phyloP scores from a whole-genome alignment of 64 coral and sea anemone genomes.

The Montipora foliosa region DNA sequence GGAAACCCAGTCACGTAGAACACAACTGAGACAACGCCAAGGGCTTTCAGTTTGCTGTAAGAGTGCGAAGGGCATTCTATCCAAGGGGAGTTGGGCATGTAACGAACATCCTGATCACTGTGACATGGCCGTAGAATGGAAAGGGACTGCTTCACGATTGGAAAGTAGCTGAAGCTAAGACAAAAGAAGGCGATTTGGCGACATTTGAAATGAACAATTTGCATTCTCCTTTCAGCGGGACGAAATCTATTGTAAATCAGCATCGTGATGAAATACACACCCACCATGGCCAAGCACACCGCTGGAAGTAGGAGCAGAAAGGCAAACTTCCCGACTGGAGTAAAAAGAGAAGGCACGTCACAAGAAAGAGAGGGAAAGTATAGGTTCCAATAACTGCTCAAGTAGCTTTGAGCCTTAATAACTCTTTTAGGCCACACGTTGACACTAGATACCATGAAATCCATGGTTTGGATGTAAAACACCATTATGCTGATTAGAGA shows the following conservation, averaged over 20 bases:
- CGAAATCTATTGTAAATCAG: constrained; percentile 2
- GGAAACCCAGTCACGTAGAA: constrained; percentile 72
- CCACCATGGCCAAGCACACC: constrained; percentile 16
- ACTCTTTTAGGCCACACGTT: constrained; percentile 62
- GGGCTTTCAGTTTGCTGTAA: constrained; percentile 9
- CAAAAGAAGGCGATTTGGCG: constrained; percentile 44
- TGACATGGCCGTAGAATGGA: constrained; percentile 62
- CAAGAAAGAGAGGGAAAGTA: constrained; percentile 72
- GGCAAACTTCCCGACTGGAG: constrained; percentile 59
- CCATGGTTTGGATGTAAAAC: constrained; percentile 80
- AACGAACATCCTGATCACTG: constrained; percentile 16
- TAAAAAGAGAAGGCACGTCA: constrained; percentile 65
- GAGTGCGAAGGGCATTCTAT: constrained; percentile 61
- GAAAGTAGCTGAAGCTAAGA: constrained; percentile 71
- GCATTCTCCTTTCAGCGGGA: neutral
- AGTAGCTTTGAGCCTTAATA: constrained; percentile 59
- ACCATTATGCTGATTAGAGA: constrained; percentile 68
- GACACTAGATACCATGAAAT: constrained; percentile 57
- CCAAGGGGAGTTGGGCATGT: constrained; percentile 72
- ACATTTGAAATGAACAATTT: constrained; percentile 51
- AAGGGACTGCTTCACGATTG: constrained; percentile 58
- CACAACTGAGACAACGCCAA: constrained; percentile 53
- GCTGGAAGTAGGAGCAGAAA: constrained; percentile 72
- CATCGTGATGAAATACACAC: constrained; percentile 23
- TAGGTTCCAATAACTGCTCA: constrained; percentile 77